phyloP scores from a whole-genome alignment of 1,140 invertebrate genomes.

The Hermetia illucens region DNA sequence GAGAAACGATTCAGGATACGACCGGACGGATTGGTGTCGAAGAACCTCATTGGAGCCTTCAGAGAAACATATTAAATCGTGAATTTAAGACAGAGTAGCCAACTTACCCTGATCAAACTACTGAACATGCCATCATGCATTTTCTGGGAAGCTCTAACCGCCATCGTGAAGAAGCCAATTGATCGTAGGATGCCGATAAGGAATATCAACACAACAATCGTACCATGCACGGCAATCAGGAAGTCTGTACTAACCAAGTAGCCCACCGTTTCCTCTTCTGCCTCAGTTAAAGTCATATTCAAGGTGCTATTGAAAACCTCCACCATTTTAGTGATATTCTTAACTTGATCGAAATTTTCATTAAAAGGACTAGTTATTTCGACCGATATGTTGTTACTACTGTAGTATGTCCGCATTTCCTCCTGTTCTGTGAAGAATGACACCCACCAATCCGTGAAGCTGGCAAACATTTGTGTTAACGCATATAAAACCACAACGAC shows the following conservation, averaged over 20 bases:
- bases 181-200: slow-evolving; percentile 18
- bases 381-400: not conserved
- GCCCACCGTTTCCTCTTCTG: not conserved
- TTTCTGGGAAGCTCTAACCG: slow-evolving; percentile 2
- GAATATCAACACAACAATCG: slow-evolving; percentile 33
- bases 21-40: slow-evolving; percentile 56
- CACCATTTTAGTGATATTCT: slow-evolving; percentile 1
- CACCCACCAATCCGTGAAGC: slow-evolving; percentile 45
- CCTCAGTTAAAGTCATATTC: not conserved
- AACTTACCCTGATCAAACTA: slow-evolving; percentile 29
- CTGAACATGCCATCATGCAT: slow-evolving; percentile 4
- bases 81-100: not conserved
- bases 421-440: slow-evolving; percentile 33
- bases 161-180: slow-evolving; percentile 3
- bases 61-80: slow-evolving; percentile 61
- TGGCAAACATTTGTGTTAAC: slow-evolving; percentile 32
- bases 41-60: slow-evolving; percentile 49
- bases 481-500: slow-evolving; percentile 28
- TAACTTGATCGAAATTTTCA: slow-evolving; percentile 8
- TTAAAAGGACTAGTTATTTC: not conserved
- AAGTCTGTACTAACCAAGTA: slow-evolving; percentile 8
- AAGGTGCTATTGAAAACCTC: not conserved
- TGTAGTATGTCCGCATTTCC: not conserved
- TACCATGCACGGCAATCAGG: slow-evolving; percentile 37
- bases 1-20: slow-evolving; percentile 56